A percentile compares a stretch with the other conserved stretches of the same genome.
Conservation (phyloP, 1,140 invertebrate genomes). For the Eupeodes corollae region DNA sequence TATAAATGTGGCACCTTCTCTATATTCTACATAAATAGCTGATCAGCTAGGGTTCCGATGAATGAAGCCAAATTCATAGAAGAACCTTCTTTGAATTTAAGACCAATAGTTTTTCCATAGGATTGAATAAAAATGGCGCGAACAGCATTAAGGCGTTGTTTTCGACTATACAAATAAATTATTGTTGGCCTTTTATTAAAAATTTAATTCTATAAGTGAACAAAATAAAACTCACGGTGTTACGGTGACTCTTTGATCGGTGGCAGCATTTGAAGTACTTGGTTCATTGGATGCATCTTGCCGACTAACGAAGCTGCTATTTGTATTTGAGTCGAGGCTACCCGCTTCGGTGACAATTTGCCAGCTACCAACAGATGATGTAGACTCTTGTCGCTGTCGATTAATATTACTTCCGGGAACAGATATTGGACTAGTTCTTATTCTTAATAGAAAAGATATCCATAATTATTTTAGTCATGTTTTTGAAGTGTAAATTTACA, state of each 20-base stretch:
- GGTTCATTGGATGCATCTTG: constrained; percentile 32
- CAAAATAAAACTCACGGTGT: no score
- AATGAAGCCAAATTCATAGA: constrained; percentile 28
- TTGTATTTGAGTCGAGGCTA: constrained; percentile 41
- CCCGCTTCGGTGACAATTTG: constrained; percentile 57
- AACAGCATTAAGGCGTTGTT: constrained; percentile 43
- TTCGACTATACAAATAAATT: constrained; percentile 32
- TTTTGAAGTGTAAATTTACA: no score
- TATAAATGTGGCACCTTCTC: no score
- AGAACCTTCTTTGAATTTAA: constrained; percentile 36
- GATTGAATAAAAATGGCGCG: constrained; percentile 32
- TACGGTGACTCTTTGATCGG: no score
- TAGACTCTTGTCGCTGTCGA: constrained; percentile 47
- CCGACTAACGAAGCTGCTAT: constrained; percentile 42
- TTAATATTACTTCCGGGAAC: constrained; percentile 40
- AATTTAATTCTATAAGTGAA: not conserved
- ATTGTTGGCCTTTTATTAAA: not conserved
- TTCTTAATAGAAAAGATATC: constrained; percentile 22
- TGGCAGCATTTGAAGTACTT: no score
- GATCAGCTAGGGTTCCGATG: constrained; percentile 30
- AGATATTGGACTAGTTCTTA: constrained; percentile 48
- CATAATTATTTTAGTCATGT: constrained; percentile 31
- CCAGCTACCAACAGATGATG: constrained; percentile 44
- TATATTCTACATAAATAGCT: constrained; percentile 12
- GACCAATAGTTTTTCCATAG: constrained; percentile 36